These are phyloP conservation scores for Clostera curtula DNA, from an alignment of 2,888 invertebrate genomes.

Conservation along the genomic window DNA sequence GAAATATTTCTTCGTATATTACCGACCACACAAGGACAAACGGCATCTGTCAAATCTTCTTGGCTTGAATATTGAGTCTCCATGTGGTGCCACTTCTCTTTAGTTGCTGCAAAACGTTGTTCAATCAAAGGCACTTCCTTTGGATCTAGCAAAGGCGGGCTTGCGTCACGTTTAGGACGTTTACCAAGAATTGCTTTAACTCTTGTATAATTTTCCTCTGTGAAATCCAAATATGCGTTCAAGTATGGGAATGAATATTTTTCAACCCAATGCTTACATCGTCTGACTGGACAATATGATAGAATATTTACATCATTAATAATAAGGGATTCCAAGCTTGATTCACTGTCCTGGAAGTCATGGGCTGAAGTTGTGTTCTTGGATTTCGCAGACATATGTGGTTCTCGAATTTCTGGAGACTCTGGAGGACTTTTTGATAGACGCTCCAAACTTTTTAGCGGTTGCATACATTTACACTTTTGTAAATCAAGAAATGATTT, in stretches of 20 bases:
- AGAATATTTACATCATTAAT: constrained; percentile 38
- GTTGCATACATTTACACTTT: constrained; percentile 49
- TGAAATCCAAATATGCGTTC: constrained; percentile 45
- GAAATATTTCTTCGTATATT: background rate
- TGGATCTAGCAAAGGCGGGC: constrained; percentile 30
- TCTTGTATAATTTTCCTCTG: constrained; percentile 47
- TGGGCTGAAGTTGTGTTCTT: too few relatives aligned
- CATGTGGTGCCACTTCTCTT: constrained; percentile 35
- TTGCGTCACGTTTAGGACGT: constrained; percentile 9
- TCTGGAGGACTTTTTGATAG: too few relatives aligned
- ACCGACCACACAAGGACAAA: constrained; percentile 36
- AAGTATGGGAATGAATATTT: constrained; percentile 39
- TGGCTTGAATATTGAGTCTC: constrained; percentile 58
- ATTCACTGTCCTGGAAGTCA: too few relatives aligned
- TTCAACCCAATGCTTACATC: constrained; percentile 34
- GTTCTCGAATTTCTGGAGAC: too few relatives aligned
- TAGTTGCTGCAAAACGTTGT: constrained; percentile 45
- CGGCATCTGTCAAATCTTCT: constrained; percentile 48
- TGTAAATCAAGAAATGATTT: constrained; percentile 43
- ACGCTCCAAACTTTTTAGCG: too few relatives aligned
- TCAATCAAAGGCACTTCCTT: constrained; percentile 32
- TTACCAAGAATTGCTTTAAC: constrained; percentile 40
- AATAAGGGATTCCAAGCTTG: constrained; percentile 40
- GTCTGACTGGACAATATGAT: constrained; percentile 35
- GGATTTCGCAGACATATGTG: too few relatives aligned